Conservation (phyloP, 2,888 invertebrate species). For the Lordiphosa fenestrarum region DNA sequence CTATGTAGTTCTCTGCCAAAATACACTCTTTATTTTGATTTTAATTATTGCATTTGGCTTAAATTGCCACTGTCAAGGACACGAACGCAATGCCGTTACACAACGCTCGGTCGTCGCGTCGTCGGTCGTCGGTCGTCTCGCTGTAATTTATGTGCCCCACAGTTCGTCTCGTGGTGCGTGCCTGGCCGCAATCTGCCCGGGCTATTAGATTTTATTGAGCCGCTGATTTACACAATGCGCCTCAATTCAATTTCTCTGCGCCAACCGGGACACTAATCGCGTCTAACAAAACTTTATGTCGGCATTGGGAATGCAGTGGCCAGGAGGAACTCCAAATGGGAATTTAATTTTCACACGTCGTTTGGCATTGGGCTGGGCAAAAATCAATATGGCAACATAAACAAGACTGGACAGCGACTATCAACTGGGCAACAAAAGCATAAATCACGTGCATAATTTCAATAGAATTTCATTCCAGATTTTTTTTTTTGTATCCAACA, state of each 20-base stretch:
- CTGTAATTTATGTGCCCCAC: constrained; percentile 53
- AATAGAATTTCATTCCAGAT: constrained; percentile 33
- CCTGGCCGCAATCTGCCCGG: constrained; percentile 62
- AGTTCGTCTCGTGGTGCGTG: constrained; percentile 54
- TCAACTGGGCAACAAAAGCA: constrained; percentile 32
- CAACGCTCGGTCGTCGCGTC: constrained; percentile 24
- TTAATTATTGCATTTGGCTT: background rate
- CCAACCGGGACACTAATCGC: constrained; percentile 20
- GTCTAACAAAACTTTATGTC: constrained; percentile 50
- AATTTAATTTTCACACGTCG: constrained; percentile 71
- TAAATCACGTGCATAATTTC: constrained; percentile 67
- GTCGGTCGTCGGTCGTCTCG: constrained; percentile 12
- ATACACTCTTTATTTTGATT: constrained; percentile 7
- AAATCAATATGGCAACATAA: constrained; percentile 53
- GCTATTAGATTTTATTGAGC: constrained; percentile 73
- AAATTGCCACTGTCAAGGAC: constrained; percentile 57
- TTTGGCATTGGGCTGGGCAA: constrained; percentile 26
- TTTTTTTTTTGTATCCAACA: constrained; percentile 24
- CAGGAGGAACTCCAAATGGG: constrained; percentile 44
- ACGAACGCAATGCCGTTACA: constrained; percentile 14
- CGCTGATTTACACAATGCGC: constrained; percentile 70
- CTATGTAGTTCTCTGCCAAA: constrained; percentile 1
- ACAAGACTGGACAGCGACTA: constrained; percentile 12
- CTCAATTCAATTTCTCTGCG: constrained; percentile 59
- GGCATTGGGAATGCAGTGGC: constrained; percentile 5